Conservation (phyloP, 2,113 vertebrate species). For the Egretta garzetta region DNA sequence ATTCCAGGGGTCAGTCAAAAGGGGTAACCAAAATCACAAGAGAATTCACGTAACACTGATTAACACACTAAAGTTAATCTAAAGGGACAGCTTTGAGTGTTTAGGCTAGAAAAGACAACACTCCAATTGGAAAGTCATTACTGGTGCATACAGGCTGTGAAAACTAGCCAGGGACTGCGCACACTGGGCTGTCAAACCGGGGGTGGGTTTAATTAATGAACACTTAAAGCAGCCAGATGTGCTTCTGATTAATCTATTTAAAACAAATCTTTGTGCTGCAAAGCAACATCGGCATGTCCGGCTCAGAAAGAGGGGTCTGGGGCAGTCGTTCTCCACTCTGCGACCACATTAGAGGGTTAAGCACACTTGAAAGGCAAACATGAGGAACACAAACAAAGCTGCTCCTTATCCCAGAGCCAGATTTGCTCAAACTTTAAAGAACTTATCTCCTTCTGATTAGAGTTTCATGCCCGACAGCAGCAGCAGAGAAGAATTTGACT, state of each 20-base stretch:
- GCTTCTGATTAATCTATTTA: not conserved
- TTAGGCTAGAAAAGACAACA: slow-evolving; percentile 35
- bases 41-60: slow-evolving; percentile 22
- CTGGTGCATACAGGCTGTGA: slow-evolving; percentile 29
- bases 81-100: slow-evolving; percentile 44
- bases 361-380: not conserved
- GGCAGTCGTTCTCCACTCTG: not conserved
- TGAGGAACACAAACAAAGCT: not conserved
- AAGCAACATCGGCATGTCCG: not conserved
- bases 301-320: not conserved
- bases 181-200: slow-evolving; percentile 26
- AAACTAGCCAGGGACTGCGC: not conserved
- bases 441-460: not conserved
- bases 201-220: slow-evolving; percentile 37
- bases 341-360: not conserved
- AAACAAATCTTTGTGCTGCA: not conserved
- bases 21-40: slow-evolving; percentile 67
- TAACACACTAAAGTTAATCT: slow-evolving; percentile 30
- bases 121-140: slow-evolving; percentile 42
- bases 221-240: slow-evolving; percentile 10
- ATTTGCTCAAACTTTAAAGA: not conserved
- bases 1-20: slow-evolving; percentile 61
- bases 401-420: not conserved
- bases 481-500: not conserved
- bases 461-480: not conserved